phyloP scores from a whole-genome alignment of 2,113 vertebrate species.

The Cyprinodon brontotheroides region DNA sequence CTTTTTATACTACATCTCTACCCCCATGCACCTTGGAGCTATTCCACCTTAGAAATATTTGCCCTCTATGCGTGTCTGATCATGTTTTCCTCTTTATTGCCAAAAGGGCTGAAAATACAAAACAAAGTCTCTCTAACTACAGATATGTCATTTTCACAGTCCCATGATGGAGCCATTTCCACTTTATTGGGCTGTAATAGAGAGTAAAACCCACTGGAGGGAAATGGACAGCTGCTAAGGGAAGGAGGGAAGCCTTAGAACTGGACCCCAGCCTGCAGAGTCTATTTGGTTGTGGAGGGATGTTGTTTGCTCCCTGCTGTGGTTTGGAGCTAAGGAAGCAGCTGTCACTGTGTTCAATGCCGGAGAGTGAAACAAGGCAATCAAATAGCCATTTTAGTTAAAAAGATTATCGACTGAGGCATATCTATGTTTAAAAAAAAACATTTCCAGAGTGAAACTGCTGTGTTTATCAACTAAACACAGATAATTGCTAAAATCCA shows the following conservation, averaged over 20 bases:
- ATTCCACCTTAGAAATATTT: neutral
- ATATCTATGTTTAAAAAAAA: conserved; percentile 6
- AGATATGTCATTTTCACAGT: conserved; percentile 17
- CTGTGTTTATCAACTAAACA: neutral
- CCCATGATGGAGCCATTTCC: conserved; percentile 18
- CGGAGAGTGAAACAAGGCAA: conserved; percentile 49
- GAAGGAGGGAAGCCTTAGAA: conserved; percentile 40
- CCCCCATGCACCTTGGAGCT: neutral
- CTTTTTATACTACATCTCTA: no score
- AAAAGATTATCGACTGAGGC: conserved; percentile 25
- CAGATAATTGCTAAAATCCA: neutral
- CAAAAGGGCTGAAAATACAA: neutral
- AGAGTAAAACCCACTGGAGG: conserved; percentile 35
- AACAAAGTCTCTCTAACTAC: neutral
- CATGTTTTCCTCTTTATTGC: neutral
- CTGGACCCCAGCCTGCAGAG: conserved; percentile 56
- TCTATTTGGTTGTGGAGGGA: conserved; percentile 58
- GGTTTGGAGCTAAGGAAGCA: conserved; percentile 69
- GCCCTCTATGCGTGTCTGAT: neutral
- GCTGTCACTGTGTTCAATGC: conserved; percentile 64
- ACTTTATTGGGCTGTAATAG: neutral
- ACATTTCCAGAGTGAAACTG: conserved; percentile 2
- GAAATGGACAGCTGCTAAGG: conserved; percentile 46
- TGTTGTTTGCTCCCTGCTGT: conserved; percentile 56
- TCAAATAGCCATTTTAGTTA: conserved; percentile 48